Evolutionary conservation across 2,797 vertebrate genomes (phyloP).

Genomic region (Aldrovandia affinis): DNA sequence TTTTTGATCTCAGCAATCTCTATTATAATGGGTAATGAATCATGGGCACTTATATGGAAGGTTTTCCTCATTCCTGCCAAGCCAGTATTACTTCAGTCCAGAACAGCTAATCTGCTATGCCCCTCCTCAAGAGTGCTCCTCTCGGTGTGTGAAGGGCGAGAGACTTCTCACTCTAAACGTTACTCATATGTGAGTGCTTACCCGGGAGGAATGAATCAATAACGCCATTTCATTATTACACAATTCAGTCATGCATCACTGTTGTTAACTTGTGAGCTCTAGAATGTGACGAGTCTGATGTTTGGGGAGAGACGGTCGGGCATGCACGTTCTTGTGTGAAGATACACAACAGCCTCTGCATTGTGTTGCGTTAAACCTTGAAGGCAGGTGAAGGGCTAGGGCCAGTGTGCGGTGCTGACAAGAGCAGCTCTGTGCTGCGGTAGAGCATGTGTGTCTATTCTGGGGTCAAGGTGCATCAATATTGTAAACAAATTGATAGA

Average conservation of each 20-base stretch:
- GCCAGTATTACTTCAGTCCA: not conserved
- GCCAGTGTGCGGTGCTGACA: not conserved
- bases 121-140: not conserved
- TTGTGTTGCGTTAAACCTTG: not conserved
- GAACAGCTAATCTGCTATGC: not conserved
- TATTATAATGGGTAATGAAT: not conserved
- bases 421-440: not conserved
- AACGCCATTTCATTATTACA: not conserved
- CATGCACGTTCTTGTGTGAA: not conserved
- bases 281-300: no score
- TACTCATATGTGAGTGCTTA: not conserved
- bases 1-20: not conserved
- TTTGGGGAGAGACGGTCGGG: no score
- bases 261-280: not conserved
- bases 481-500: not conserved
- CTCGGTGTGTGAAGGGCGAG: not conserved
- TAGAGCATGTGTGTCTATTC: not conserved
- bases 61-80: not conserved
- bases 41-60: not conserved
- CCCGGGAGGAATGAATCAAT: not conserved
- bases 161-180: not conserved
- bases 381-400: no score
- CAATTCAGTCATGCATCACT: not conserved
- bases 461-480: not conserved
- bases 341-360: not conserved